Evolutionary conservation across 2,113 vertebrate genomes (phyloP).

Genomic region (Pseudopodoces humilis): DNA sequence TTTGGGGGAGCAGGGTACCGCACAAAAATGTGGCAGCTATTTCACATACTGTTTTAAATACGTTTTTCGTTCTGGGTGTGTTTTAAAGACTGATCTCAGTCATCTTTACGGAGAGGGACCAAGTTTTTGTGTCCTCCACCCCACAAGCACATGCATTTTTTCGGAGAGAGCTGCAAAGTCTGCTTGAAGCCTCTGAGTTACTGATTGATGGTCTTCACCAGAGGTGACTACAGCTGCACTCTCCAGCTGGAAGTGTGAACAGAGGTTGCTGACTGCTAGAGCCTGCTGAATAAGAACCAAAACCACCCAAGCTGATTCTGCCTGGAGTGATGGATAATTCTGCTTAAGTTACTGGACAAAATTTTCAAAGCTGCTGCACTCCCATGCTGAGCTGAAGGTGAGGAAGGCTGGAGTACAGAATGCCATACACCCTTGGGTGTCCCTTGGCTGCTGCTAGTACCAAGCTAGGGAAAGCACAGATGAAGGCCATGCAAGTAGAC

Average conservation of each 20-base stretch:
- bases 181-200: not conserved
- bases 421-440: not conserved
- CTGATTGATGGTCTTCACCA: not conserved
- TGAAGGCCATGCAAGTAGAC: not conserved
- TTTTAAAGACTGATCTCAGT: not conserved
- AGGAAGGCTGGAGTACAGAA: not conserved
- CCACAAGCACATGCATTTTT: not conserved
- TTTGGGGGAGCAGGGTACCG: slow-evolving; percentile 34
- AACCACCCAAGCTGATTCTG: not conserved
- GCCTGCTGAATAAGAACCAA: not conserved
- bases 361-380: not conserved
- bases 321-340: not conserved
- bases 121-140: not conserved
- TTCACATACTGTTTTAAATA: slow-evolving; percentile 9
- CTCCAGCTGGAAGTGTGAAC: not conserved
- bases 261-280: not conserved
- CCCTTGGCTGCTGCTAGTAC: not conserved
- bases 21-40: slow-evolving; percentile 65
- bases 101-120: not conserved
- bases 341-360: not conserved
- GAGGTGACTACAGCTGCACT: not conserved
- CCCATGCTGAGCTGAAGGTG: not conserved
- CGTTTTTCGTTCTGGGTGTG: not conserved
- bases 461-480: not conserved
- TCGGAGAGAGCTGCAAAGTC: not conserved